Conservation (phyloP, 2,113 vertebrate species). For the Nettapus auritus region DNA sequence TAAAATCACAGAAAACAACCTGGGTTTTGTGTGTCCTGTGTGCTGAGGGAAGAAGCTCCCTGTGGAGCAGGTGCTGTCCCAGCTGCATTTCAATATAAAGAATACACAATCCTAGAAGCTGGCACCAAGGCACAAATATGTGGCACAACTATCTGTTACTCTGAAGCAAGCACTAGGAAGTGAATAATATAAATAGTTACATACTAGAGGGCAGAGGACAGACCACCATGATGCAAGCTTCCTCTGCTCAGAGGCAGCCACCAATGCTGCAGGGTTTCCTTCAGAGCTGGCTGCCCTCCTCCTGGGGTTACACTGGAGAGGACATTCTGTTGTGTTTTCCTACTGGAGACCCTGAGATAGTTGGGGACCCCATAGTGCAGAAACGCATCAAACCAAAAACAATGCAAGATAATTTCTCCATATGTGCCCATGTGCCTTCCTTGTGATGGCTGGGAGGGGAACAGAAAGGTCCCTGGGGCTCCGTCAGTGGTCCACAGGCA, state of each 20-base stretch:
- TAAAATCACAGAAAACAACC: neutral
- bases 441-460: accelerated
- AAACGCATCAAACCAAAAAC: neutral
- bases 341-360: neutral
- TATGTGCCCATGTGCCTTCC: too few relatives aligned
- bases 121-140: slow-evolving; percentile 8
- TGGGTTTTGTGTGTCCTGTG: neutral
- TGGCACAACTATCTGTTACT: neutral
- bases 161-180: slow-evolving; percentile 35
- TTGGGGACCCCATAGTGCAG: neutral
- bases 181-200: neutral
- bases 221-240: neutral
- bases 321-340: neutral
- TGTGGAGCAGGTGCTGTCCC: neutral
- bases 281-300: neutral
- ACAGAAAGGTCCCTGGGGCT: neutral
- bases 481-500: accelerated
- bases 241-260: neutral
- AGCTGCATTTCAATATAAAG: neutral
- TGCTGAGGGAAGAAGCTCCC: neutral
- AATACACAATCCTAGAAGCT: neutral
- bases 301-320: neutral
- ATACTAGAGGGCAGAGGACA: neutral
- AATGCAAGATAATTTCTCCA: neutral
- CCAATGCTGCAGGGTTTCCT: accelerated